These are phyloP conservation scores for Clamator glandarius DNA, from an alignment of 2,797 vertebrate genomes.

Conservation along the genomic window DNA sequence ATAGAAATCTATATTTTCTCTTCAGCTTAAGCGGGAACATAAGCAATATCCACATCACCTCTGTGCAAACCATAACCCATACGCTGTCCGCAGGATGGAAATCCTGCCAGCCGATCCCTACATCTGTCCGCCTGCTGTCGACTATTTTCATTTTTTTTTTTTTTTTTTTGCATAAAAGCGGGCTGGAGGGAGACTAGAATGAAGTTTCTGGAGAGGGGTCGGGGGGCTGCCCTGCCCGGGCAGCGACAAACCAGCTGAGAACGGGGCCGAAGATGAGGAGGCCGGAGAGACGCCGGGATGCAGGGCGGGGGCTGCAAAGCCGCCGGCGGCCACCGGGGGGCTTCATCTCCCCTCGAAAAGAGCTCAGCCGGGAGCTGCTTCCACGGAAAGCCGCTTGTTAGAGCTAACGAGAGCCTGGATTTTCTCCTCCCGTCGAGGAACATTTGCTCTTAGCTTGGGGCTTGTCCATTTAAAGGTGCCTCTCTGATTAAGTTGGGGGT, in stretches of 20 bases:
- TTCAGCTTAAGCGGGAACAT: not conserved
- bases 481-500: not conserved
- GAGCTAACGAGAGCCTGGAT: not conserved
- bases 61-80: not conserved
- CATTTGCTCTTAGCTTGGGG: not conserved
- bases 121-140: not conserved
- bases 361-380: not conserved
- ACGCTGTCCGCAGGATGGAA: not conserved
- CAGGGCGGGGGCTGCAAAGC: not conserved
- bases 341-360: conserved; percentile 52
- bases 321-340: conserved; percentile 59
- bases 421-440: not conserved
- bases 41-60: not conserved
- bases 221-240: fast-evolving
- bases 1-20: not conserved
- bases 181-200: fast-evolving
- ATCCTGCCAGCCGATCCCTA: too few species aligned
- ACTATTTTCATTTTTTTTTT: too few species aligned
- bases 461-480: not conserved
- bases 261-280: not conserved
- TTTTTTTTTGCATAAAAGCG: too few species aligned
- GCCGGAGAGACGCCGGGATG: not conserved
- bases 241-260: fast-evolving
- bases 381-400: not conserved
- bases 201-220: not conserved